A percentile compares a stretch with the other conserved stretches of the same genome.
These are phyloP conservation scores for Eptesicus fuscus DNA, from an alignment of 2,113 vertebrate genomes.

Conservation along the genomic window DNA sequence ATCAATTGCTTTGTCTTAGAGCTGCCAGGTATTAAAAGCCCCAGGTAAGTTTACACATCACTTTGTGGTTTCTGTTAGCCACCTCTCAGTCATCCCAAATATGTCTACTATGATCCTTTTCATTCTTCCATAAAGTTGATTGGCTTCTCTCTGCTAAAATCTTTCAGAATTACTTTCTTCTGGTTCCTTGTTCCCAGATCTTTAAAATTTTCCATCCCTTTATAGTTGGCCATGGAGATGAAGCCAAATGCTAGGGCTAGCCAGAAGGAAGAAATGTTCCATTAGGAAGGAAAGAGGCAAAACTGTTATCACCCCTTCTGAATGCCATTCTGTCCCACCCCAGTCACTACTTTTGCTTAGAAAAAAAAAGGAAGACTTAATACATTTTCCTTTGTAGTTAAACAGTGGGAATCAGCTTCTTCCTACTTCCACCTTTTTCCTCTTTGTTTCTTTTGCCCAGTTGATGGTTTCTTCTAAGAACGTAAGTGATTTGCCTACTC, in stretches of 20 bases:
- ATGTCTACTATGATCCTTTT: not conserved
- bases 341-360: not conserved
- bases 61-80: not conserved
- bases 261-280: not conserved
- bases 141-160: not conserved
- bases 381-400: not conserved
- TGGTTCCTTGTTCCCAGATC: not conserved
- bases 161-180: not conserved
- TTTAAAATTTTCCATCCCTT: not conserved
- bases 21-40: not conserved
- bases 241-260: not conserved
- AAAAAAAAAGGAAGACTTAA: not conserved
- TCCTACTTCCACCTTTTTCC: not conserved
- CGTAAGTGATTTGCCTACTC: not conserved
- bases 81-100: not conserved
- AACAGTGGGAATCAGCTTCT: not conserved
- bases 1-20: not conserved
- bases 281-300: not conserved
- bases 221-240: not conserved
- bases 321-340: not conserved
- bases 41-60: not conserved
- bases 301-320: not conserved
- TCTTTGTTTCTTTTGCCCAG: not conserved
- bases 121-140: not conserved
- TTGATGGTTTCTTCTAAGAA: not conserved